Base-by-base conservation (phyloP, 2,888 invertebrate species). In the Shargacucullia verbasci region DNA sequence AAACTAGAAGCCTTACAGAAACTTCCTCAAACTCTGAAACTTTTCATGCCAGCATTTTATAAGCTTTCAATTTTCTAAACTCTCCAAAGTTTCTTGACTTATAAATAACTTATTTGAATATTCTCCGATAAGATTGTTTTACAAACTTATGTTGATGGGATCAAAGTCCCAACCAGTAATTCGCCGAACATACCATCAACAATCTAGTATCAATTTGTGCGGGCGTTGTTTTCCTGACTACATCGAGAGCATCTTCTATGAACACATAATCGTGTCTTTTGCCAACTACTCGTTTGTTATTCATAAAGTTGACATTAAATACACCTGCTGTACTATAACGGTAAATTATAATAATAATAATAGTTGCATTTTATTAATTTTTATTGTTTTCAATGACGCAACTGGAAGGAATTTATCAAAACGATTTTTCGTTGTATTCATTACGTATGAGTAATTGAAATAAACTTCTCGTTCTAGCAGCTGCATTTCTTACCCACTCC, bases 121-220 rank as follows among this genome's bases (percentile, higher is more conserved):
- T 35, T 6, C 25, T 7, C 10, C 20, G 10, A 15, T 20, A 25
- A 2, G 13, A 4, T 39, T 34, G 29, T 33, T 55, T 12, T 34
- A 14, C 8, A 37, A 43, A 34, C 14, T 13, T 38, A 7, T 35
- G 25, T 13, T 12, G 9, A 40, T 6, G 15, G 35, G 52, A 46
- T 44, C 61, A 58, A 62, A 66, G 66, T 70, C 38, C 33, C 14
- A 15, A 12, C 7, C 34, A 59, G 31, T 31, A 47, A 60, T 66
- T 54, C 46, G 10, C 29, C 49, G 34, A 59, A 25, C 38, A 71
- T 54, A 46, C 25, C 37, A 38, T 57, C 50, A 49, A 34, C 54
- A 52, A 47, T 62, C 38, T 48, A 35, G 14, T 29, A 57, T 20
- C 43, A 59, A 70, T 55, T 49, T 60, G 50, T 54, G 45, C 34